Evolutionary conservation across 2,797 vertebrate genomes (phyloP).

Genomic region (Podarcis siculus): DNA sequence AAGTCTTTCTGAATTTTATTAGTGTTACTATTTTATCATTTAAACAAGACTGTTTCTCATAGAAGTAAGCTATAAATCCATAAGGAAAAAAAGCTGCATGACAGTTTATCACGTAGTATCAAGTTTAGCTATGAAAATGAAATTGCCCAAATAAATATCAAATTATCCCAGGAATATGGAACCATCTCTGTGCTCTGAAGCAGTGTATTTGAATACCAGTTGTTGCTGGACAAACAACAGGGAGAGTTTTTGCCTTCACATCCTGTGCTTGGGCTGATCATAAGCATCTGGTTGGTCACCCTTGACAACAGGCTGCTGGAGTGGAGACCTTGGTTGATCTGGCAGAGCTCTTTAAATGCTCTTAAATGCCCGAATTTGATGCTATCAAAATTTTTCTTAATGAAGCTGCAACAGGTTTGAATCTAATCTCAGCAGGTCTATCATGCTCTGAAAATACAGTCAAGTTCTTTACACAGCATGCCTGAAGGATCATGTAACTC

Average conservation of each 20-base stretch:
- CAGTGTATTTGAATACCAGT: not conserved
- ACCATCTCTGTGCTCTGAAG: not conserved
- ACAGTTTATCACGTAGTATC: not conserved
- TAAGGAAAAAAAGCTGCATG: not conserved
- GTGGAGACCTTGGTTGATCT: not conserved
- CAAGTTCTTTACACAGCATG: not conserved
- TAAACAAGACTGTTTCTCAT: not conserved
- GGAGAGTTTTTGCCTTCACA: not conserved
- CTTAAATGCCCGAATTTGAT: not conserved
- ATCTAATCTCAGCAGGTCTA: not conserved
- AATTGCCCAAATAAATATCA: not conserved
- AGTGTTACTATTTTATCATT: not conserved
- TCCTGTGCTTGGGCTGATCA: not conserved
- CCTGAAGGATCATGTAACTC: no score
- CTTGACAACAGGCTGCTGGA: not conserved
- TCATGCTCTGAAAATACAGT: not conserved
- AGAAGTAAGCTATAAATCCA: not conserved
- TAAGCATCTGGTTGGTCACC: not conserved
- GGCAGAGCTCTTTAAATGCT: not conserved
- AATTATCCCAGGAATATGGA: not conserved
- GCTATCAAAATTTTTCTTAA: not conserved
- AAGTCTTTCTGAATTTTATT: fast-evolving
- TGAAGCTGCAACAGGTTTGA: not conserved
- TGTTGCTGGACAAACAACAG: not conserved
- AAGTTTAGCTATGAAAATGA: not conserved